These are phyloP conservation scores for Leptinotarsa lineolata DNA, from an alignment of 1,140 invertebrate genomes.

Conservation along the genomic window DNA sequence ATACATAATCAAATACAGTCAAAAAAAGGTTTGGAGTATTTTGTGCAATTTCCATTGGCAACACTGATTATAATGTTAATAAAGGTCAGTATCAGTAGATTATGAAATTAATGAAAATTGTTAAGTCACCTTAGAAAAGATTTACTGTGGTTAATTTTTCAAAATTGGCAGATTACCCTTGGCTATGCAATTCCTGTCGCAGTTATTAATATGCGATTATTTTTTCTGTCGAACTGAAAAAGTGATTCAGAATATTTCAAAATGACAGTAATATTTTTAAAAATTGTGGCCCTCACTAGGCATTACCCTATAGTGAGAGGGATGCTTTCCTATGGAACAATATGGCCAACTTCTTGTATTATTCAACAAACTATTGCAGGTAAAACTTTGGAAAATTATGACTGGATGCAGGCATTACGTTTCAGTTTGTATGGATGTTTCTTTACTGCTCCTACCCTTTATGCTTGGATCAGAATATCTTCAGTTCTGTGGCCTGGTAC, in stretches of 20 bases:
- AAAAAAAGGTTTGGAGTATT: too few species aligned
- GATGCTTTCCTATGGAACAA: constrained; percentile 68
- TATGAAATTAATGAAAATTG: too few species aligned
- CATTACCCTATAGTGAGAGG: constrained; percentile 65
- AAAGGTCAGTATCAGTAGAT: too few species aligned
- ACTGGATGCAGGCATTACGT: constrained; percentile 63
- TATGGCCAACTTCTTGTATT: constrained; percentile 55
- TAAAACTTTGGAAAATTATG: constrained; percentile 62
- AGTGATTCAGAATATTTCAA: background rate
- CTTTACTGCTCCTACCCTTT: constrained; percentile 74
- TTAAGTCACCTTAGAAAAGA: too few species aligned
- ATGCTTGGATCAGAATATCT: constrained; percentile 69
- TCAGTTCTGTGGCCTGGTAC: constrained; percentile 67
- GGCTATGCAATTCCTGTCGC: too few species aligned
- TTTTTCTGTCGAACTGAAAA: too few species aligned
- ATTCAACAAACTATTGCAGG: constrained; percentile 61
- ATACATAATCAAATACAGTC: too few species aligned
- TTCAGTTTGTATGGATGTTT: constrained; percentile 72
- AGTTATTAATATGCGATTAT: too few species aligned
- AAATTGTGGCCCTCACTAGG: constrained; percentile 49
- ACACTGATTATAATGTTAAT: too few species aligned
- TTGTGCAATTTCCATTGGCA: too few species aligned
- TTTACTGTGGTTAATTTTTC: too few species aligned
- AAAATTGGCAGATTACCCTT: too few species aligned
- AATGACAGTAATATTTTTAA: constrained; percentile 42